Base-by-base conservation (phyloP, 2,113 vertebrate genomes). In the Chiloscyllium plagiosum region DNA sequence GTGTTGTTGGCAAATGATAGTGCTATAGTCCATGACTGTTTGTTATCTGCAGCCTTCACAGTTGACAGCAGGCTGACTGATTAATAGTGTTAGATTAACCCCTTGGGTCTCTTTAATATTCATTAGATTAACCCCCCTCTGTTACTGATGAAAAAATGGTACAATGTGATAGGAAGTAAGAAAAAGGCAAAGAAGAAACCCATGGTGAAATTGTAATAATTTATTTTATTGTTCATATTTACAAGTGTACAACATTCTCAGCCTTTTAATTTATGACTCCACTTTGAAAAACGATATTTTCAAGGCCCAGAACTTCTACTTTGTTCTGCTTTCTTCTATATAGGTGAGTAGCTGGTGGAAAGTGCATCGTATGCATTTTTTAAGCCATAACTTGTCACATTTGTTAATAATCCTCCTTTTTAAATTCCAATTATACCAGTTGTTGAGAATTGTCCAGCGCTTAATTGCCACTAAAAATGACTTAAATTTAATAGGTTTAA, bases 41-140 rank as follows among this genome's bases (percentile, higher is more conserved):
- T 93, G 89, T 93, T 95, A 95, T 95, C 69, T 72, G 69, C 42
- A 95, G 94, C 68, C 94, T 95, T 95, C 94, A 76, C 69, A 95
- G 94, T 50, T 95, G 94, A 95, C 94, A 95, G 94, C 69, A 95
- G 61, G 94, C 69, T 95, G 94, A 95, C 94, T 95, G 94, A 95
- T 95, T 95, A 95, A 95, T 95, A 72, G 68, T 95, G 94, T 95
- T 95, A 95, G 94, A 95, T 95, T 95, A 95, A 95, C 94, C 94
- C 94, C 94, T 95, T 95, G 94, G 94, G 94, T 52, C 69, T 95
- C 94, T 72, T 95, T 95, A 95, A 95, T 95, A 95, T 95, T 95
- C 94, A 95, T 95, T 95, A 95, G 94, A 95, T 72, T 72, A 95
- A 95, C 94, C 69, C 66, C 56, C 89, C 19, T 17, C 42, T 95